phyloP scores from a whole-genome alignment of 1,140 invertebrate species.

The Brachionus rubens region DNA sequence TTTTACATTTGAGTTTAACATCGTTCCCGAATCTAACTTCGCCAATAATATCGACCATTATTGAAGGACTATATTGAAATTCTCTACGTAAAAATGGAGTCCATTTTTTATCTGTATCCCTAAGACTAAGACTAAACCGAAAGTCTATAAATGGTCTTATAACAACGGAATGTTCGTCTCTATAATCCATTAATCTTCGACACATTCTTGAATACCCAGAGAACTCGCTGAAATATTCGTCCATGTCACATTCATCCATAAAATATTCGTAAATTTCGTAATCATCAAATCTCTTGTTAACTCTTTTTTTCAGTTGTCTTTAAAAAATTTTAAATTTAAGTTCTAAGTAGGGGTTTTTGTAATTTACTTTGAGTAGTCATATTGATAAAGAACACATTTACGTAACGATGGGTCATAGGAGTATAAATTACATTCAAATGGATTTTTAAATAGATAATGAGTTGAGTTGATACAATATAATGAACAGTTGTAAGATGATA shows the following conservation, averaged over 20 bases:
- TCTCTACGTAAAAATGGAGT: slow-evolving; percentile 20
- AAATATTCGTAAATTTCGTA: slow-evolving; percentile 34
- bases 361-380: slow-evolving; percentile 2
- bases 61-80: slow-evolving; percentile 23
- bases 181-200: slow-evolving; percentile 14
- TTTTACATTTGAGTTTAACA: slow-evolving; percentile 21
- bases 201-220: slow-evolving; percentile 22
- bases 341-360: no score
- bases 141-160: slow-evolving; percentile 39
- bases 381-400: slow-evolving; percentile 36
- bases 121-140: slow-evolving; percentile 28
- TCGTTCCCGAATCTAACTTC: slow-evolving; percentile 13
- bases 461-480: slow-evolving; percentile 35
- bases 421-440: slow-evolving; percentile 37
- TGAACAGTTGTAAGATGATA: slow-evolving; percentile 5
- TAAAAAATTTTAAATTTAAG: neutral
- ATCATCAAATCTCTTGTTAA: neutral
- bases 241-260: slow-evolving; percentile 42
- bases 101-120: slow-evolving; percentile 21
- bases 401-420: neutral
- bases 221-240: slow-evolving; percentile 10
- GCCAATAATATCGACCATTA: slow-evolving; percentile 5
- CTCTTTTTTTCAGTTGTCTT: neutral
- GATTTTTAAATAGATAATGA: neutral
- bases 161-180: neutral